A percentile compares a stretch with the other conserved stretches of the same genome.
Evolutionary conservation across 2,113 vertebrate genomes (phyloP).

Genomic region (Pollimyrus isidori): DNA sequence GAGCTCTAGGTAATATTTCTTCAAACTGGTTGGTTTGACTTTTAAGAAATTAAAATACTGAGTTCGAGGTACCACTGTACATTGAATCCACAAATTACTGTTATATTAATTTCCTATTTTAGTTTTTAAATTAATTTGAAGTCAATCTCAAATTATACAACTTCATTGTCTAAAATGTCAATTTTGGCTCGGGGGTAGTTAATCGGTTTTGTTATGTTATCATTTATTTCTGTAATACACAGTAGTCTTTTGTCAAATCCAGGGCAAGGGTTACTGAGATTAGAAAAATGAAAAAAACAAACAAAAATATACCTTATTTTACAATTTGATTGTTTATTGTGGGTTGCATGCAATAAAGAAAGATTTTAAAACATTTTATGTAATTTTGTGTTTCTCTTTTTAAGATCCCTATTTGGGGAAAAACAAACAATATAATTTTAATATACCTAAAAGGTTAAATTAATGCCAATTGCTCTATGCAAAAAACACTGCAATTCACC

Average conservation of each 20-base stretch:
- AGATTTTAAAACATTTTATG: neutral
- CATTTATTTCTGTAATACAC: neutral
- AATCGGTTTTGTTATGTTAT: neutral
- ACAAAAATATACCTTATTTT: neutral
- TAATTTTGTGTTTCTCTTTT: neutral
- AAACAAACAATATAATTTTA: neutral
- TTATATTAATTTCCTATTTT: neutral
- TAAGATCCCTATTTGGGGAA: neutral
- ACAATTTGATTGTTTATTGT: neutral
- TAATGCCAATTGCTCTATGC: neutral
- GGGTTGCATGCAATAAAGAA: neutral
- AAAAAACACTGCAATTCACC: neutral
- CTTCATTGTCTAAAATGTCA: neutral
- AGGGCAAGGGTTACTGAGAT: neutral
- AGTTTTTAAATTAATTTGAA: neutral
- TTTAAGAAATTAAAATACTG: too few species aligned
- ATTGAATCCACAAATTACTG: neutral
- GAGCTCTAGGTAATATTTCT: too few species aligned
- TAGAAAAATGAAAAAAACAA: neutral
- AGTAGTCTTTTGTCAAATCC: neutral
- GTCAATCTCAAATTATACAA: neutral
- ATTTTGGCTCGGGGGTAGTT: neutral
- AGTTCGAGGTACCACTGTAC: constrained; percentile 28
- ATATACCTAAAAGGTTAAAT: neutral
- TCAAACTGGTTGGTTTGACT: too few species aligned